Evolutionary conservation across 2,113 vertebrate species (phyloP), one percentile per base, ranked within the genome.

Genomic region (Oxygymnocypris stewartii): DNA sequence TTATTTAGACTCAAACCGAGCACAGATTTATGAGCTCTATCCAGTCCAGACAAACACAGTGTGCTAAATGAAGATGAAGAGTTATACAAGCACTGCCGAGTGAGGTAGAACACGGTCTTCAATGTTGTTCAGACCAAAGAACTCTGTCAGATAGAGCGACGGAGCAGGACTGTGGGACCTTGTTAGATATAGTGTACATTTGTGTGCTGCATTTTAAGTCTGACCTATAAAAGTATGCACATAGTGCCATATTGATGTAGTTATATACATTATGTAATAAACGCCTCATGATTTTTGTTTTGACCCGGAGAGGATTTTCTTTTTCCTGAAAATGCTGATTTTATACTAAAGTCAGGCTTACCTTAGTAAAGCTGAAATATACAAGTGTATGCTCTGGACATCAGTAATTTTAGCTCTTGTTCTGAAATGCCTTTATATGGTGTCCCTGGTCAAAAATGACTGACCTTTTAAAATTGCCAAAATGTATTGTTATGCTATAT

Each of bases 1-100:
- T 35, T 85, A 54, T 85, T 89, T 31, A 86, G 87, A 77, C 59
- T 42, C 11, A 49, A 82, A 79, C 59, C 51, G 47, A 80, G 47
- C 63, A 63, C 28, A 35, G 9, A 63, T 44, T 65, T 67, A 25
- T 67, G n/a, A 40, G 2, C 0, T 61, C 8, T 4, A 9, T 61
- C n/a, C 57, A 54, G 51, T 80, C 13, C 40, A 67, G 37, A 65
- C 35, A 25, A 25, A 42, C 23, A n/a, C 79, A 76, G 74, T 76
- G 74, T 42, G 71, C 12, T 44, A 25, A 75, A 75, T 47, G 23
- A 73, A 25, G 61, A 12, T 65, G 61, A 65, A 28, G 6, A 7
- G 73, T n/a, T 25, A 25, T 5, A 23, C 20, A 73, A 12, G 8
- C 37, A 42, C 37, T 40, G 20, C 69, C 18, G 31, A 18, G 2